Evolutionary conservation across 2,888 invertebrate genomes (phyloP), one percentile per base, ranked within the genome.

Genomic region (Dioctria rufipes): DNA sequence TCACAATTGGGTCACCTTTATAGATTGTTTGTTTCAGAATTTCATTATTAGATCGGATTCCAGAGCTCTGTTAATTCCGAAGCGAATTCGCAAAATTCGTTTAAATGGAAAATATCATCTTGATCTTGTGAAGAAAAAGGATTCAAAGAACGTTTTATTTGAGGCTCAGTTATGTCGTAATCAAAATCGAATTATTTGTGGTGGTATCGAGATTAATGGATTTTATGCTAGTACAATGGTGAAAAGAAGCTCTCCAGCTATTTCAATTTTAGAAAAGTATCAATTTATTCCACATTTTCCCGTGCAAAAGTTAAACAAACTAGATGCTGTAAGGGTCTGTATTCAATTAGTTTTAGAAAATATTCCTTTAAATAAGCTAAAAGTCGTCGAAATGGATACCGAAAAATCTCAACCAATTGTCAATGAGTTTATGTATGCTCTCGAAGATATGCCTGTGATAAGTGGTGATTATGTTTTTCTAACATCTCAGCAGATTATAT

Each of bases 11-110:
- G 93, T 95, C 5, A 92, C 95, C 3, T 96, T 96, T 88, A 92
- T 98, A 90, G 97, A 98, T 89, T 94, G 95, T 51, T 94, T 98
- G 93, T 90, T 98, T 11, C 97, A 98, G 88, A 92, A 95, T 85
- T 92, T 93, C 85, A 93, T 96, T 69, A 87, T 96, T 42, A 92
- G 93, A 42, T 90, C 93, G 80, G 93, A 93, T 83, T 92, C 93
- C 0, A 91, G 95, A 42, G 92, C 93, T 3, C 91, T 96, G 3
- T 91, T 93, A 85, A 91, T 96, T 0, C 96, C 96, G 0, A 95
- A 95, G 0, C 91, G 94, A 79, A 93, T 96, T 46, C 92, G 93
- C 84, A 93, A 91, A 85, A 87, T 95, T 0, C 90, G 91, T 13
- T 94, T 96, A 63, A 92, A 95, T 85, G 93, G 94, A 0, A 88